Base-by-base conservation (phyloP, 2,888 invertebrate genomes). In the Tanypteryx hageni region DNA sequence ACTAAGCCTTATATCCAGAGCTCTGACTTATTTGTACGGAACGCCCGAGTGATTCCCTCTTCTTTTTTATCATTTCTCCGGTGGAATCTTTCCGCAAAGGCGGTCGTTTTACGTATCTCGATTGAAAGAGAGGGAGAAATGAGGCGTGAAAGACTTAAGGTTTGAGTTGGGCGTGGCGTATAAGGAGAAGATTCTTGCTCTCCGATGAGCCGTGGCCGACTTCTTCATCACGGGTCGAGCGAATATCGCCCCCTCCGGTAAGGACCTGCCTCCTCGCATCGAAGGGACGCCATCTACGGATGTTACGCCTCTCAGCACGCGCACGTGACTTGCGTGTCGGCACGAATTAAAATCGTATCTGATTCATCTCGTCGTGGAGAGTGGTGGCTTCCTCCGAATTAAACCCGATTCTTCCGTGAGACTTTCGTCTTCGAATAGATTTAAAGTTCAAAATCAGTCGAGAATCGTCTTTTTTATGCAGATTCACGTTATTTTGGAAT, bases 401-500 rank as follows among this genome's bases (percentile, higher is more conserved):
- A 76, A 44, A 76, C 76, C 76, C 27, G 22, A 27, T 76, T 61
- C 76, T 22, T 10, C 76, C 27, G 22, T 22, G 9, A 44, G 44
- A 76, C 76, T 76, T 76, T 76, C 76, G 76, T 76, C 76, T 76
- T 76, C 76, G 27, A 76, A 11, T 76, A 5, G 44, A 44, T 44
- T 44, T 44, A 1, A 5, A 44, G 44, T 44, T 44, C 44, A 5
- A 44, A 44, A 44, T 3, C 3, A 1, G 44, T 44, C 44, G 44
- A 1, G 44, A 44, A 44, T 44, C 44, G 44, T 5, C 1, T 44
- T 44, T 44, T 44, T 44, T 44, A 44, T 5, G 44, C 44, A 5
- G 44, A 44, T 44, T 44, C 44, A 5, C 1, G 44, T 44, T 44
- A 44, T 44, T 44, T 44, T 44, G 44, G 44, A 44, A 44, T 5